phyloP scores from a whole-genome alignment of 2,888 invertebrate species.

The Macroteleia sp. region DNA sequence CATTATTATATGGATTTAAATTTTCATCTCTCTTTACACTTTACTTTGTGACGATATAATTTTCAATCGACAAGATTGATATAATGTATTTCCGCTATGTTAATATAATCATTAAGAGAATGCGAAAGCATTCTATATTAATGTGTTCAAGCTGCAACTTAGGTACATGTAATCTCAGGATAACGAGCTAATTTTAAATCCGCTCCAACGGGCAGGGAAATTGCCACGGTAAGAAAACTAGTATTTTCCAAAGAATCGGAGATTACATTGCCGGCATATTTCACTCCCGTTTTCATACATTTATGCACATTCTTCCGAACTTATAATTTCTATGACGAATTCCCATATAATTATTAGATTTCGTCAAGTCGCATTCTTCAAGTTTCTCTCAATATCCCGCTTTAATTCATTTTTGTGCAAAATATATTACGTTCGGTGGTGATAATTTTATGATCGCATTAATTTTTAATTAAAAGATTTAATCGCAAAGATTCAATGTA shows the following conservation, averaged over 20 bases:
- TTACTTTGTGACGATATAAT: conserved; percentile 36
- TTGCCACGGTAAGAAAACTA: conserved; percentile 42
- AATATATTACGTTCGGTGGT: conserved; percentile 1
- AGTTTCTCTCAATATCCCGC: neutral
- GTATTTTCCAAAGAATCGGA: conserved; percentile 47
- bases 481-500: conserved; percentile 11
- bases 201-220: conserved; percentile 53
- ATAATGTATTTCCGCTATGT: conserved; percentile 46
- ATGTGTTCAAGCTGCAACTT: conserved; percentile 38
- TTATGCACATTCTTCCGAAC: conserved; percentile 12
- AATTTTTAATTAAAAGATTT: conserved; percentile 19
- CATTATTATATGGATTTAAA: too few species aligned
- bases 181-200: conserved; percentile 66
- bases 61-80: conserved; percentile 50
- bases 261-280: conserved; percentile 41
- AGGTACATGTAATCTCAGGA: conserved; percentile 59
- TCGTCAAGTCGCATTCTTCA: conserved; percentile 12
- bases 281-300: conserved; percentile 17
- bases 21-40: too few species aligned
- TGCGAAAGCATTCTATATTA: conserved; percentile 61
- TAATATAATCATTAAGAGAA: conserved; percentile 43
- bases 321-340: conserved; percentile 22
- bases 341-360: conserved; percentile 16
- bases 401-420: neutral
- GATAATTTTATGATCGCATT: conserved; percentile 12